Evolutionary conservation across 1,140 invertebrate genomes (phyloP), one percentile per base, ranked within the genome.

Genomic region (Lepidurus arcticus): DNA sequence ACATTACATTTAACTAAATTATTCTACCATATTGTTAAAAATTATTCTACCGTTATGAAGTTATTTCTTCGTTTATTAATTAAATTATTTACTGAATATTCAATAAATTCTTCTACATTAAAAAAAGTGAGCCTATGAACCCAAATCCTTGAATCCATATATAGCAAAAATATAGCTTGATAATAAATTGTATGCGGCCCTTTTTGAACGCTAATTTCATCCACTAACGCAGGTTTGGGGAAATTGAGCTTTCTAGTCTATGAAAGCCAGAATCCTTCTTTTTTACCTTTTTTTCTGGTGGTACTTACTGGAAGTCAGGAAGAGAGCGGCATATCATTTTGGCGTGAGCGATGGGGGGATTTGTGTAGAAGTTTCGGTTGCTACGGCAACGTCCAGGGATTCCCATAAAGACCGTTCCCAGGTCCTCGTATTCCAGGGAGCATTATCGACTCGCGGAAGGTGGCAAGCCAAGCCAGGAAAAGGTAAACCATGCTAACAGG

Each of bases 331-430:
- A 34, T 34, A 34, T 34, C 34, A 34, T 34, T 34, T 34, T 34
- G 34, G 53, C 21, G 21, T 65, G 53, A 65, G 53, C 13, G 53
- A 65, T 65, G 53, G 53, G 53, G 53, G 53, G 53, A 65, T 65
- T 65, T 65, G 53, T 65, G 53, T 65, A 65, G 53, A 65, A 65
- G 53, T 65, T 65, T 65, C 53, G 53, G 53, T 65, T 65, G 16
- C 53, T 21, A 13, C 7, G 53, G 13, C 53, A 65, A 65, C 53
- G 53, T 65, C 53, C 53, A 13, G 53, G 53, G 53, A 65, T 65
- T 65, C 53, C 53, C 53, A 65, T 65, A 65, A 65, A 65, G 53
- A 65, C 53, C n/a, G 6, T 13, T 65, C 53, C 53, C 21, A 65
- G 53, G 53, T n/a, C 53, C 53, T 65, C 53, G 53, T 21, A 8